Percentiles rank a stretch among this genome's conserved stretches.
Conservation (phyloP, 2,888 invertebrate genomes). For the Ditula angustiorana region DNA sequence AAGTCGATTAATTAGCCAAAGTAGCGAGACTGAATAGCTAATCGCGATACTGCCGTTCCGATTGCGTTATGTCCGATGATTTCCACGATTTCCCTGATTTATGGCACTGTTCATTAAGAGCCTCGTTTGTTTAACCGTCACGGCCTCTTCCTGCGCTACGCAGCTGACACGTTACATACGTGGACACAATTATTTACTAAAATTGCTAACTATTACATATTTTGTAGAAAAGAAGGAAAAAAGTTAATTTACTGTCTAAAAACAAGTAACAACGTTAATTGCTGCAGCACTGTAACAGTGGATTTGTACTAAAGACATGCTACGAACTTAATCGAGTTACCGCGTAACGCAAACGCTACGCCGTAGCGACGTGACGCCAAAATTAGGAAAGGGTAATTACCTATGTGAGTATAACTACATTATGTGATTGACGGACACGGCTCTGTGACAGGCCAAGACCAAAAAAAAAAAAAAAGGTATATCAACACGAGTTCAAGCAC, state of each 20-base stretch:
- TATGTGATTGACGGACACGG: no score
- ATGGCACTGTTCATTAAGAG: slow-evolving; percentile 30
- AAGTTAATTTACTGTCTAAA: no score
- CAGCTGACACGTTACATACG: neutral
- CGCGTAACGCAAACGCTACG: neutral
- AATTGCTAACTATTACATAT: neutral
- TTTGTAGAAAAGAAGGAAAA: no score
- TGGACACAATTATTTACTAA: neutral
- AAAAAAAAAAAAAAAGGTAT: no score
- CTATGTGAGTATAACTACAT: no score
- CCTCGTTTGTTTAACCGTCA: slow-evolving; percentile 36
- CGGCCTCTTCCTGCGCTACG: slow-evolving; percentile 13
- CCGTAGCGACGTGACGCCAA: neutral
- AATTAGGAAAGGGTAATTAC: neutral
- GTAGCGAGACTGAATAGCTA: slow-evolving; percentile 60
- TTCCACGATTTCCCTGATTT: slow-evolving; percentile 35
- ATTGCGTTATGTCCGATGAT: slow-evolving; percentile 40
- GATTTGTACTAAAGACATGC: neutral
- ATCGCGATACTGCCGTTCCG: slow-evolving; percentile 45
- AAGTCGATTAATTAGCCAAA: slow-evolving; percentile 73
- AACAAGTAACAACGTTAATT: no score
- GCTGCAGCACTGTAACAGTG: neutral
- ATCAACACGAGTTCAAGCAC: no score
- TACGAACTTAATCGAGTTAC: neutral
- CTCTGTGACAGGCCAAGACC: no score